Base-by-base conservation (phyloP, 2,888 invertebrate genomes). In the Temnothorax rugatulus region DNA sequence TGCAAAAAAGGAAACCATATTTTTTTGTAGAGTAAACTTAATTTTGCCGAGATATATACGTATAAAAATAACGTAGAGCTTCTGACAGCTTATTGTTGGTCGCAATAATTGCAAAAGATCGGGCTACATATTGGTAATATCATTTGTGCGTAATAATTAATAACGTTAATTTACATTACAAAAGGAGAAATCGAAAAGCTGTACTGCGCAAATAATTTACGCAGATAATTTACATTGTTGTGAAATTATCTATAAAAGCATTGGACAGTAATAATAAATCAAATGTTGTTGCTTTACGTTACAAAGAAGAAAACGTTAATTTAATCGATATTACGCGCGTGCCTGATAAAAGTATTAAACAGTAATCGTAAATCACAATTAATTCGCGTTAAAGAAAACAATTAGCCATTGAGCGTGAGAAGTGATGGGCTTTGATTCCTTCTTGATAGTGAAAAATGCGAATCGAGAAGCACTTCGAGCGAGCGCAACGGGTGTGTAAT, bases 371-470 rank as follows among this genome's bases (percentile, higher is more conserved):
- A 79, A 47, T 69, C 71, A 38, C 7, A 8, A 59, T 71, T 71
- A 57, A 79, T 79, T 69, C 21, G 57, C 57, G 15, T 41, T 21
- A 59, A 15, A 29, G 44, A 69, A 47, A 79, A 59, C 29, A 59
- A 34, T 38, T 25, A 57, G 4, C 57, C 11, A n/a, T 57, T 44
- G 21, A 7, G 15, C 34, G 21, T 25, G 44, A 21, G 21, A 73
- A 59, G 59, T 13, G 59, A 73, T 21, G 47, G 21, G 25, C 79
- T 81, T 50, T 69, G 71, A 71, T 81, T 71, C 50, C 73, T 38
- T 7, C 25, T 73, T 29, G 59, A 71, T 79, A 47, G 44, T 79
- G 59, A 81, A 69, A 81, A 73, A 81, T 73, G 59, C 59, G 50
- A 73, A 47, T 79, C 79, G 59, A 79, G 59, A 8, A 57, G 21